Evolutionary conservation across 2,888 invertebrate genomes (phyloP), one percentile per base, ranked within the genome.

Genomic region (Nomada lathburiana): DNA sequence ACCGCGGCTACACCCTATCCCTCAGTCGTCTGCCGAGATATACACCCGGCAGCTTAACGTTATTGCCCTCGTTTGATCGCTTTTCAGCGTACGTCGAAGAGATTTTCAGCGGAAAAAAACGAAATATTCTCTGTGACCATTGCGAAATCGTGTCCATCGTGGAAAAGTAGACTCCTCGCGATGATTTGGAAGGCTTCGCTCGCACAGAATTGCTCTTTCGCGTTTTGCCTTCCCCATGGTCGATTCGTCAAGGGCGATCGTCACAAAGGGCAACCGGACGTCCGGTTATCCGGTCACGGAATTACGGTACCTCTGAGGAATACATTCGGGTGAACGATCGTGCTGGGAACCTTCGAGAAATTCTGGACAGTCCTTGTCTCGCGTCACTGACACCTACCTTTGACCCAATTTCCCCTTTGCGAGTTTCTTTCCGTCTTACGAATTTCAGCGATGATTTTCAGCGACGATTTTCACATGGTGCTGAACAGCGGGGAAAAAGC

Each of bases 11-110:
- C 36, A 7, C 36, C 36, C 0, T 36, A 7, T 36, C 36, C 36
- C 36, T 36, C 7, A 36, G 36, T 7, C 36, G 7, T 36, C 1
- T 9, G 13, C 52, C 18, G 69, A 42, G 65, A 75, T 75, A 76
- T 83, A 85, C 85, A 84, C 80, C 74, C 71, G 76, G 20, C 68
- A 83, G 76, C 82, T 88, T 85, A 88, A 87, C 87, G 88, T 88
- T 88, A 84, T 89, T 88, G 86, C n/a, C 2, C n/a, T 11, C 86
- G 47, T 68, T 65, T 63, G 26, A 52, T 53, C 55, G 74, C 47
- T 84, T 85, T 86, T 82, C 81, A 80, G 60, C 69, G 71, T 83
- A 70, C 82, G 85, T 86, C 83, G 85, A 85, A 83, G 83, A 68
- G 85, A 78, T 80, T 82, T 75, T 82, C 63, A 72, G 23, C 23